A percentile compares a stretch with the other conserved stretches of the same genome.
Conservation (phyloP, 2,797 vertebrate genomes). For the Cryptoblepharus egeriae region DNA sequence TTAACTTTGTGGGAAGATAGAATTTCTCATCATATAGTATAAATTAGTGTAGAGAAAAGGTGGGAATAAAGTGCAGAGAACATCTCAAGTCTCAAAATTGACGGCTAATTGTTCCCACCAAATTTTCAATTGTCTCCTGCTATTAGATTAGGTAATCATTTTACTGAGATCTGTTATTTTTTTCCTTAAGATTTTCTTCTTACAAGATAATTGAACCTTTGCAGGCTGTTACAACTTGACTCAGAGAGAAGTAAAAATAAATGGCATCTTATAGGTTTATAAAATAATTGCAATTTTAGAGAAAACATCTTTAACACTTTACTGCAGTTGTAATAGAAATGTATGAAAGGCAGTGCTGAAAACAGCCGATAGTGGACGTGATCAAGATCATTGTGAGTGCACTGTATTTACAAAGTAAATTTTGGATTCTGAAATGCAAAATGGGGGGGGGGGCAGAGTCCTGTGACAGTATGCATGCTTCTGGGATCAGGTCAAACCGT, state of each 20-base stretch:
- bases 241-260: constrained; percentile 61
- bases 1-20: constrained; percentile 47
- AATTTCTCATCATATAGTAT: constrained; percentile 16
- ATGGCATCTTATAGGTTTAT: constrained; percentile 50
- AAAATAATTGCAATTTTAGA: constrained; percentile 64
- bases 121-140: constrained; percentile 42
- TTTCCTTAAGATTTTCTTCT: constrained; percentile 32
- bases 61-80: neutral
- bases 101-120: constrained; percentile 21
- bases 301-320: constrained; percentile 60
- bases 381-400: neutral
- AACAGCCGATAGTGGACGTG: neutral
- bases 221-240: constrained; percentile 56
- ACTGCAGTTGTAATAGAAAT: constrained; percentile 1
- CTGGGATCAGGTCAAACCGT: neutral
- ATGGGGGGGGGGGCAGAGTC: neutral
- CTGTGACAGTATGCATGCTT: no score
- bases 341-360: neutral
- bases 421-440: neutral
- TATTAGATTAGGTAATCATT: constrained; percentile 40
- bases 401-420: neutral
- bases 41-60: constrained; percentile 48
- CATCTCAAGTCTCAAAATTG: constrained; percentile 22
- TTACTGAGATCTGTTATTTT: constrained; percentile 48
- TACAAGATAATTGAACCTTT: constrained; percentile 67